phyloP scores from a whole-genome alignment of 2,888 invertebrate species.

The Odontocerum albicorne region DNA sequence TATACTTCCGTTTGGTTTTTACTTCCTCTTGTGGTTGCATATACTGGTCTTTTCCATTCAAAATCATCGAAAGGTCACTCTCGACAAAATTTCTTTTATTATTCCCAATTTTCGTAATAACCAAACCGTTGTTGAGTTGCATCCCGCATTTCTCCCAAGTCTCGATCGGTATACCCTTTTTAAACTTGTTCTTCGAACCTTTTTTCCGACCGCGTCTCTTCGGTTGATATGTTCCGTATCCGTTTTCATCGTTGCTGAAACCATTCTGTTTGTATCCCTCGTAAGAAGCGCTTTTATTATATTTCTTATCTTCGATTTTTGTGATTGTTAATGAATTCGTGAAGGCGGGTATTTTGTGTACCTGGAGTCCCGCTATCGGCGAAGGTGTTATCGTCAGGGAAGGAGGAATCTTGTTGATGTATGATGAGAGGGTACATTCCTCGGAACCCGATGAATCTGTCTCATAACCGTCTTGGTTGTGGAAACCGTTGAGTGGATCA shows the following conservation, averaged over 20 bases:
- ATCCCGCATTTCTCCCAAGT: constrained; percentile 11
- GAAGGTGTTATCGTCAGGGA: constrained; percentile 18
- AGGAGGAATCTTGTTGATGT: not conserved
- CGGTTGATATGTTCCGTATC: not conserved
- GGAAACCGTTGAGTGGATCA: constrained; percentile 13
- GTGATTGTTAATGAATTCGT: constrained; percentile 16
- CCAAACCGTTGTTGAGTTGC: constrained; percentile 9
- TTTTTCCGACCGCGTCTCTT: constrained; percentile 27
- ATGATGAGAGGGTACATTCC: constrained; percentile 5
- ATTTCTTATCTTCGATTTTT: constrained; percentile 8
- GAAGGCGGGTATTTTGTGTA: constrained; percentile 25
- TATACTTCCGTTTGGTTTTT: constrained; percentile 19
- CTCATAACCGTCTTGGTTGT: constrained; percentile 4
- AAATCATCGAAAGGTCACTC: not conserved
- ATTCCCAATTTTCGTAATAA: constrained; percentile 10
- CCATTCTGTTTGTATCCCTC: not conserved
- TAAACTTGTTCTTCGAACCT: constrained; percentile 30
- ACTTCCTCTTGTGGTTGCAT: no score
- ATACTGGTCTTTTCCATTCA: constrained; percentile 2
- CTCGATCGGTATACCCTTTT: constrained; percentile 27
- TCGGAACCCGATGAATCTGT: constrained; percentile 1
- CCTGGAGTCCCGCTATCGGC: constrained; percentile 9
- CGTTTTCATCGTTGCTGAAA: not conserved
- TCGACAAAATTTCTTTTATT: not conserved
- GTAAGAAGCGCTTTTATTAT: not conserved